Evolutionary conservation across 2,888 invertebrate genomes (phyloP), one percentile per base, ranked within the genome.

Genomic region (Cerceris ruficornis): DNA sequence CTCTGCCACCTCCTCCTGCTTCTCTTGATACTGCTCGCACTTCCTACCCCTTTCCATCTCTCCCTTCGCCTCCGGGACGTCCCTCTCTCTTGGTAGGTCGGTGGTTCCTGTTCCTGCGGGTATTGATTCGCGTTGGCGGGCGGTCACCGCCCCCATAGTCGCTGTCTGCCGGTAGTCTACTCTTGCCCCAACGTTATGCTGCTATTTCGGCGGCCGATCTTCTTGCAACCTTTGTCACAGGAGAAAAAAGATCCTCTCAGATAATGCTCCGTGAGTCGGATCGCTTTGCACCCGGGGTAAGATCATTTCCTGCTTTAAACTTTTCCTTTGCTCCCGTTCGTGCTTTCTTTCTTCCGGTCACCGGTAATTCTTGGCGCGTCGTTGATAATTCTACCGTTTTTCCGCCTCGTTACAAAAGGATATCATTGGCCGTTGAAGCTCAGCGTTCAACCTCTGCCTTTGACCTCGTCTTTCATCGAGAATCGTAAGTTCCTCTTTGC

Each of bases 121-220:
- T 92, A 92, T 92, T 92, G 92, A 92, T 92, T 92, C 92, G 91
- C 91, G 92, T 92, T 90, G 92, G 91, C 89, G 91, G 91, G 88
- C 92, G 92, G 92, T 92, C 92, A 91, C 92, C 92, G 92, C 92
- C 92, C 92, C 92, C 92, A 86, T 87, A 87, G 89, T 87, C 90
- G 88, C 87, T 90, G 92, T 92, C 92, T 92, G 90, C 91, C 89
- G 87, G 85, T 89, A 88, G 92, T 92, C 92, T 92, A 89, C 91
- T 90, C 87, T 88, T 88, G 76, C 81, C 77, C 77, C 87, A 64
- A 77, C 77, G 84, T 80, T 82, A 80, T 83, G 68, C 88, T 83
- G 88, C 87, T 88, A 89, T 90, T 90, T 90, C 88, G 86, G 86
- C 86, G 87, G 87, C 85, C 86, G 83, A 86, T 85, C 78, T 80